Evolutionary conservation across 2,888 invertebrate species (phyloP).

Genomic region (Pyralis farinalis): DNA sequence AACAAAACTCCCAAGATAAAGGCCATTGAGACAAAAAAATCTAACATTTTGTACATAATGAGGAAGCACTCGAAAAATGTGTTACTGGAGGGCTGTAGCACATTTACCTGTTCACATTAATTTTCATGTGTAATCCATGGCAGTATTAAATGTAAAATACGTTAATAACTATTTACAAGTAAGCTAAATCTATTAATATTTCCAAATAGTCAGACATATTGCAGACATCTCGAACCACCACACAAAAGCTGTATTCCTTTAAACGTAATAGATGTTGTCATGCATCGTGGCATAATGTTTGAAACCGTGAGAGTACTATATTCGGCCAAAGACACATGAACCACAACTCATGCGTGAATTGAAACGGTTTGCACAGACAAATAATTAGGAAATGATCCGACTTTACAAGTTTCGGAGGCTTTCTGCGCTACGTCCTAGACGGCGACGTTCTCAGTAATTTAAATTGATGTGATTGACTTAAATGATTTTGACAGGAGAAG

Average conservation of each 20-base stretch:
- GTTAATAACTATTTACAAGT: constrained; percentile 50
- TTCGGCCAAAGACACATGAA: too few relatives aligned
- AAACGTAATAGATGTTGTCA: constrained; percentile 43
- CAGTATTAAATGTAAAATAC: constrained; percentile 46
- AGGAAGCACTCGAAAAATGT: constrained; percentile 28
- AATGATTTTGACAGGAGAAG: too few relatives aligned
- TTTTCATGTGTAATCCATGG: constrained; percentile 67
- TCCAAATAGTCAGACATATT: constrained; percentile 81
- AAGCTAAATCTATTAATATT: constrained; percentile 77
- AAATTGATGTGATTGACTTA: too few relatives aligned
- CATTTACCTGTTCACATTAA: constrained; percentile 52
- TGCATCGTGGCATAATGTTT: constrained; percentile 33
- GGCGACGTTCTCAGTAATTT: too few relatives aligned
- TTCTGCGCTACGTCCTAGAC: too few relatives aligned
- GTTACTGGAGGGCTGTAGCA: constrained; percentile 28
- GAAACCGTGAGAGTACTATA: not conserved
- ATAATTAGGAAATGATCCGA: too few relatives aligned
- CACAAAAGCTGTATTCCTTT: constrained; percentile 51
- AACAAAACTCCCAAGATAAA: constrained; percentile 76
- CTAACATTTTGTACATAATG: constrained; percentile 42
- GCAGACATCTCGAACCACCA: constrained; percentile 72
- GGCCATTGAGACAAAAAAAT: constrained; percentile 79
- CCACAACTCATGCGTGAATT: constrained; percentile 42
- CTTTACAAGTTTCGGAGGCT: too few relatives aligned
- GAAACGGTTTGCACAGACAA: constrained; percentile 23